Percentiles rank a stretch among this genome's conserved stretches.
These are phyloP conservation scores for Ctenomys sociabilis DNA, from an alignment of 2,113 vertebrate genomes.

Conservation along the genomic window DNA sequence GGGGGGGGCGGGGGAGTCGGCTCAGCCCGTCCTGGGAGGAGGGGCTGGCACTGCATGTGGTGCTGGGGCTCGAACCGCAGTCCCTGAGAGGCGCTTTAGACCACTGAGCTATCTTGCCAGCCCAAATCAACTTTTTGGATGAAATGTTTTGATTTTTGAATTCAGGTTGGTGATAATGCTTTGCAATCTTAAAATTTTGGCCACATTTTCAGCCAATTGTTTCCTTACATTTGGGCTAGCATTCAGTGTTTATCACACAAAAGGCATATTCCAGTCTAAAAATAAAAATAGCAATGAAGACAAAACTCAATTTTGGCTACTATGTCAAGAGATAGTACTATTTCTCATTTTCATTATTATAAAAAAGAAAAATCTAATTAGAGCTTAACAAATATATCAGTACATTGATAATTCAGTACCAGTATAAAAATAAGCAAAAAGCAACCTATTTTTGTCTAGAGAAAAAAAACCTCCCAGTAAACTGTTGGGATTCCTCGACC, in stretches of 20 bases:
- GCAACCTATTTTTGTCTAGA: neutral
- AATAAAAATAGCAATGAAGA: conserved; percentile 1
- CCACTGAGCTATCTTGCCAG: too few species aligned
- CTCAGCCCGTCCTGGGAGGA: too few species aligned
- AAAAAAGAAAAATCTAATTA: neutral
- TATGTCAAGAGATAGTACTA: conserved; percentile 16
- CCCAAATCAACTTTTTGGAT: conserved; percentile 30
- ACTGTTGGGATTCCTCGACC: neutral
- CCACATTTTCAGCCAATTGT: neutral
- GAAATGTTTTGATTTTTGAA: neutral
- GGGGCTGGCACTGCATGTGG: too few species aligned
- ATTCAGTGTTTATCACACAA: conserved; percentile 39
- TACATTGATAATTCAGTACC: neutral
- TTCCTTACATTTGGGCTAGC: conserved; percentile 11
- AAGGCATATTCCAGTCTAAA: conserved; percentile 10
- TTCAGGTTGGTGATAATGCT: neutral
- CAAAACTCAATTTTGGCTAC: conserved; percentile 9
- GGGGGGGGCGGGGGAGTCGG: too few species aligned
- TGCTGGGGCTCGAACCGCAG: too few species aligned
- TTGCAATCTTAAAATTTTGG: conserved; percentile 36
- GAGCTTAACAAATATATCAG: neutral
- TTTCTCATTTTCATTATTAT: conserved; percentile 5
- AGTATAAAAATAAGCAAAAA: conserved; percentile 25
- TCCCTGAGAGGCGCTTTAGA: too few species aligned
- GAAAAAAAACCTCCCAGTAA: neutral